Evolutionary conservation across 2,797 vertebrate genomes (phyloP), one percentile per base, ranked within the genome.

Genomic region (Alouatta caraya): DNA sequence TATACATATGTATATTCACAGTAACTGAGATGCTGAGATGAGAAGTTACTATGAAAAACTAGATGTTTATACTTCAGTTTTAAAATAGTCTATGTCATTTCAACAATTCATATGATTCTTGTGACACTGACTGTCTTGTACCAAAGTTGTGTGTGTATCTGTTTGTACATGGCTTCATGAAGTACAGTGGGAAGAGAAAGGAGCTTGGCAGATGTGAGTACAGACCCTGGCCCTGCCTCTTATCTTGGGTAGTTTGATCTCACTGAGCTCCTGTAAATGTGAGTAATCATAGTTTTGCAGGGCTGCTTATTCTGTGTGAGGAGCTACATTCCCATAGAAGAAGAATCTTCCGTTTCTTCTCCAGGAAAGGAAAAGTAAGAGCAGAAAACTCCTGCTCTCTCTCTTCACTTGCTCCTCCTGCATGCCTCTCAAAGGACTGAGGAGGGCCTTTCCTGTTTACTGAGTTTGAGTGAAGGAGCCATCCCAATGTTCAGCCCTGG

Each of bases 31-130:
- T 84, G 55, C 92, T 67, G 92, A 85, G 72, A 93, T 92, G 96
- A 88, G 96, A 97, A 90, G 95, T 92, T 91, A 48, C 70, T 80
- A 15, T 92, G 92, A 86, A 96, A 97, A 94, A n/a, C 92, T 97
- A 83, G 59, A 92, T 97, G 92, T 96, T 97, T 95, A 88, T 1
- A 64, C 92, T 93, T 10, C 33, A 78, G 17, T 96, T 97, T 97
- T 98, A 83, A 98, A 95, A 97, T 50, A 95, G 46, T 93, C 85
- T 52, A 3, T 94, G 19, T 22, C 79, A 61, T 94, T 92, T 95
- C 92, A 97, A 30, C 42, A 75, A 57, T 90, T 95, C 70, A 73
- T 33, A 8, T 21, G 52, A 28, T 90, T 33, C 57, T 61, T 79
- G 37, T 50, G 92, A 93, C 84, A 75, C 90, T 22, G 57, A 50